Conservation (phyloP, 2,888 invertebrate genomes). For the Eupithecia centaureata region DNA sequence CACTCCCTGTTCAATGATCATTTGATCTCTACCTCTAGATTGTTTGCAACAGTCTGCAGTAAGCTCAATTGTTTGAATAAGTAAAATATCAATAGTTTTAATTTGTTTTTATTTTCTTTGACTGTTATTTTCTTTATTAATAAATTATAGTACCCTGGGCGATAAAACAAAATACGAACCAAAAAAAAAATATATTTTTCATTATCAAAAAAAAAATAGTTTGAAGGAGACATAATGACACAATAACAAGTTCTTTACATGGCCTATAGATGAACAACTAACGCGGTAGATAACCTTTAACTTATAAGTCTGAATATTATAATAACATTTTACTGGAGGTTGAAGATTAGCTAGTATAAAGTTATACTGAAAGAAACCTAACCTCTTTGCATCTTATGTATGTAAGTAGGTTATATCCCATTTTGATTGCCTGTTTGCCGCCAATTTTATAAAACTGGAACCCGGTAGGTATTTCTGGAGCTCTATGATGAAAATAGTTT, state of each 20-base stretch:
- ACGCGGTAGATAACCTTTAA: neutral
- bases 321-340: too few relatives aligned
- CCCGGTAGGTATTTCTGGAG: neutral
- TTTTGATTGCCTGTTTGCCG: neutral
- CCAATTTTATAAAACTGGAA: neutral
- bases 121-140: too few relatives aligned
- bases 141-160: neutral
- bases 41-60: too few relatives aligned
- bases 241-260: neutral
- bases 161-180: neutral
- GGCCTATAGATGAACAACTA: neutral
- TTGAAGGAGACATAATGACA: neutral
- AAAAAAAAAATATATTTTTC: neutral
- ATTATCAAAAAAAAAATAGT: neutral
- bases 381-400: too few relatives aligned
- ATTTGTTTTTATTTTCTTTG: too few relatives aligned
- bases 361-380: too few relatives aligned
- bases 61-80: too few relatives aligned
- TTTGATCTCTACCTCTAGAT: too few relatives aligned
- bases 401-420: neutral
- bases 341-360: too few relatives aligned
- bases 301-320: neutral
- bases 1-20: too few relatives aligned
- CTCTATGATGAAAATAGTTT: neutral
- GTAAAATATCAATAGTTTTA: too few relatives aligned